Evolutionary conservation across 1,140 invertebrate genomes (phyloP), one percentile per base, ranked within the genome.

Genomic region (Apis dorsata): DNA sequence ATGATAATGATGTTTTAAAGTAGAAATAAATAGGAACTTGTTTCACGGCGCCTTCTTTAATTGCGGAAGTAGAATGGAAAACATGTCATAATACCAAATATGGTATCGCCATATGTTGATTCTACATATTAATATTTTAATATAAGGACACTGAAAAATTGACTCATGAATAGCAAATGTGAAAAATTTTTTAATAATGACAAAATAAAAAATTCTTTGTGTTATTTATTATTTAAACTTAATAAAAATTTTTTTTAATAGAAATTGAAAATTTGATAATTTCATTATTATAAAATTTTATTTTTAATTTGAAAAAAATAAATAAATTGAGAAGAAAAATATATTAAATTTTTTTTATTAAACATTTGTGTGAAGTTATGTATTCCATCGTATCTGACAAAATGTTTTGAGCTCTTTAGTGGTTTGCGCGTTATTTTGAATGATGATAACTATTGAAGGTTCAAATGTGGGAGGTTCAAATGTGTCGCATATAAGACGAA

Each of bases 11-110:
- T 51, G 19, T 28, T n/a, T 44, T 59, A 28, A 15, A 73, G 44
- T 63, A 62, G 60, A 49, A 63, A 63, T n/a, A 49, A 53, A 28
- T 8, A 49, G 51, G 19, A 66, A 68, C 79, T 53, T 34, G 72
- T 81, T 81, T 75, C 24, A 55, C 17, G 62, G 1, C 57, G 59
- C 49, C 62, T 15, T 71, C 24, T n/a, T 81, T 81, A 81, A 81
- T 81, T 76, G 63, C 73, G 80, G 73, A 81, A 81, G 73, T 34
- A 76, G 69, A 76, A 81, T 76, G 55, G 24, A 44, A 28, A 60
- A 65, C 63, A 24, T 51, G 65, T 21, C 63, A 73, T 77, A 81
- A 81, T 21, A 21, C 63, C 63, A 24, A 68, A 68, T 57, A 81
- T 34, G 63, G 80, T 24, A 28, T n/a, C 11, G 10, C 17, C n/a